phyloP scores from a whole-genome alignment of 2,113 vertebrate genomes.

The Poicephalus gulielmi region DNA sequence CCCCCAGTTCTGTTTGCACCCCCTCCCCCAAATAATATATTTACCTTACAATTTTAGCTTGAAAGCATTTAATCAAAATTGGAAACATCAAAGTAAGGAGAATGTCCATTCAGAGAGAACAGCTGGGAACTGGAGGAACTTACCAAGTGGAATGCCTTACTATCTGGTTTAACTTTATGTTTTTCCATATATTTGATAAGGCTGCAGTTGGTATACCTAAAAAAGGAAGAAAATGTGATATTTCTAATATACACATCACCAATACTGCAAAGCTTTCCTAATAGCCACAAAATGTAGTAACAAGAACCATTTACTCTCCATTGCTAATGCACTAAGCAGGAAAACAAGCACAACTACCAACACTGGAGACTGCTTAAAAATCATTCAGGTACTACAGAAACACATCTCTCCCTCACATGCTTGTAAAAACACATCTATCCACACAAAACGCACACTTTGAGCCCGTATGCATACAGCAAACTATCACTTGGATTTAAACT shows the following conservation, averaged over 20 bases:
- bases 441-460: background rate
- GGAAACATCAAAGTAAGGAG: background rate
- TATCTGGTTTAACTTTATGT: constrained; percentile 99
- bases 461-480: background rate
- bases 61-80: background rate
- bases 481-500: background rate
- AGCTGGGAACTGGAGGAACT: constrained; percentile 43
- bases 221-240: constrained; percentile 15
- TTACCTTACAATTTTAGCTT: background rate
- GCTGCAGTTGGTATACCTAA: constrained; percentile 99
- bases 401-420: background rate
- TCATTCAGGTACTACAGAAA: background rate
- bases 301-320: background rate
- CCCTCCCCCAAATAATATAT: background rate
- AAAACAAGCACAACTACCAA: background rate
- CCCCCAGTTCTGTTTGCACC: background rate
- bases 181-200: constrained; percentile 99
- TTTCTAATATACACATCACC: background rate
- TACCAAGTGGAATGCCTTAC: constrained; percentile 99
- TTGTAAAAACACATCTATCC: background rate
- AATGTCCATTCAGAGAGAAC: background rate
- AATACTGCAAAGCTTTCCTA: background rate
- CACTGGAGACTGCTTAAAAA: background rate
- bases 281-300: background rate
- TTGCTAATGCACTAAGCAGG: background rate